These are phyloP conservation scores for Oreochromis tanganicae DNA, from an alignment of 2,113 vertebrate genomes.

Conservation along the genomic window DNA sequence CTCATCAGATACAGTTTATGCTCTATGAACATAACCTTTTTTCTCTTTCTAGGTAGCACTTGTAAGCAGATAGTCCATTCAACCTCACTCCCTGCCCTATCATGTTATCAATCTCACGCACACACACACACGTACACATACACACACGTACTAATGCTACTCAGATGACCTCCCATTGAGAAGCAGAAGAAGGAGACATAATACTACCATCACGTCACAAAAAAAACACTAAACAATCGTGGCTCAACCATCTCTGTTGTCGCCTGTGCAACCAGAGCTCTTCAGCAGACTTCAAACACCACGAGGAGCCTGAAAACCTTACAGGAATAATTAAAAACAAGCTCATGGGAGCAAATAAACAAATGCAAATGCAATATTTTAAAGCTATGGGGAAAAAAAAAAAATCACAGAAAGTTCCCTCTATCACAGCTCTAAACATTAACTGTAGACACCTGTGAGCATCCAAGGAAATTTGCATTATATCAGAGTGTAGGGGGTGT, in stretches of 20 bases:
- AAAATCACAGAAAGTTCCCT: background rate
- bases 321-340: background rate
- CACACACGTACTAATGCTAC: background rate
- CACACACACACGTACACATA: background rate
- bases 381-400: background rate
- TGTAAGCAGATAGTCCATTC: conserved; percentile 9
- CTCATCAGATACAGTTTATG: background rate
- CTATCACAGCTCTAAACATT: background rate
- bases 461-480: background rate
- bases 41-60: background rate
- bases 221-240: background rate
- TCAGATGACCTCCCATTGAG: conserved; percentile 47
- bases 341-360: background rate
- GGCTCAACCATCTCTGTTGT: background rate
- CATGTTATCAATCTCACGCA: conserved; percentile 2
- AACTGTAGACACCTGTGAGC: background rate
- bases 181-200: conserved; percentile 22
- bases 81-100: background rate
- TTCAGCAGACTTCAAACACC: background rate
- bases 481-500: background rate
- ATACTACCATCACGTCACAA: background rate
- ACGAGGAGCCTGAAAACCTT: background rate
- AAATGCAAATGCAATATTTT: background rate
- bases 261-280: background rate
- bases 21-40: background rate